Percentiles rank a stretch among this genome's conserved stretches.
phyloP scores from a whole-genome alignment of 2,888 invertebrate genomes.

The Thera obeliscata region DNA sequence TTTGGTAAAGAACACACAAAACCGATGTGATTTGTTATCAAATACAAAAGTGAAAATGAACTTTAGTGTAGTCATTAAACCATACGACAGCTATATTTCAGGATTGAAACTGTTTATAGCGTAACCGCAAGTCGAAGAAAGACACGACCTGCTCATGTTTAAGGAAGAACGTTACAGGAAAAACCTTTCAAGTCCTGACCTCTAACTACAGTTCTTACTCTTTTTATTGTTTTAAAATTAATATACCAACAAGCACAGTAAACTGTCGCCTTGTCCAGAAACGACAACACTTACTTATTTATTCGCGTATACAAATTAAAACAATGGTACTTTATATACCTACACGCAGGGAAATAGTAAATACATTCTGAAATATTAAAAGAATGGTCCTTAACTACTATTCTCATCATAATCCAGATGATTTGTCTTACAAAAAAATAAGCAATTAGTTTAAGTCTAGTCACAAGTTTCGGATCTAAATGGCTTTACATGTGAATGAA shows the following conservation, averaged over 20 bases:
- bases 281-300: not conserved
- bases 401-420: not conserved
- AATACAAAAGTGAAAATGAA: conserved; percentile 17
- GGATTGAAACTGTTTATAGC: not conserved
- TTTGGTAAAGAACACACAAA: conserved; percentile 31
- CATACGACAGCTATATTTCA: conserved; percentile 11
- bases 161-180: conserved; percentile 22
- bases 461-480: not conserved
- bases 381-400: not conserved
- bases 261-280: not conserved
- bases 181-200: conserved; percentile 16
- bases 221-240: conserved; percentile 5
- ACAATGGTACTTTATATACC: no score
- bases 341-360: no score
- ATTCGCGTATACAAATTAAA: not conserved
- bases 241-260: not conserved
- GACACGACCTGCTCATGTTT: conserved; percentile 14
- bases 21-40: conserved; percentile 29
- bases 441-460: not conserved
- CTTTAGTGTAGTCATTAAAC: conserved; percentile 15
- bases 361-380: no score
- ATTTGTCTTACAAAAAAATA: not conserved
- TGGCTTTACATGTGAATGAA: not conserved
- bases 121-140: conserved; percentile 5
- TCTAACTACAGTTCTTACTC: not conserved